phyloP scores from a whole-genome alignment of 2,113 vertebrate genomes.

The Pelodiscus sinensis region DNA sequence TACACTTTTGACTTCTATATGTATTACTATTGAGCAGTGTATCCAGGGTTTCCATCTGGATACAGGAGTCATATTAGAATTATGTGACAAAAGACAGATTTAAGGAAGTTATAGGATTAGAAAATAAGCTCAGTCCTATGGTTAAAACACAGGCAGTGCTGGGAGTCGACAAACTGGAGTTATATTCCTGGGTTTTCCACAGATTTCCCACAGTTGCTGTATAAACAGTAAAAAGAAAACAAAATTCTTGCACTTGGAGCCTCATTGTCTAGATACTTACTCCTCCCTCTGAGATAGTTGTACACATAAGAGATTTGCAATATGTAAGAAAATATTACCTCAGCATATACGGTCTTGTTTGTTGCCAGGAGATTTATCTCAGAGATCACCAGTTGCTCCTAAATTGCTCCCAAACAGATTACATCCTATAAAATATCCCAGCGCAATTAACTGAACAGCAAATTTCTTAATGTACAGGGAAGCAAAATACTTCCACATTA shows the following conservation, averaged over 20 bases:
- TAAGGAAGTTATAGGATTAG: fast-evolving
- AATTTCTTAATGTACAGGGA: fast-evolving
- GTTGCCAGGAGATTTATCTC: fast-evolving
- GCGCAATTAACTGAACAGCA: background rate
- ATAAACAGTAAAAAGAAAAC: fast-evolving
- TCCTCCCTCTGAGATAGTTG: background rate
- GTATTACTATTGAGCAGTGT: background rate
- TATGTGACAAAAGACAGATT: fast-evolving
- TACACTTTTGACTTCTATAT: background rate
- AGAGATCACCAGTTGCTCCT: background rate
- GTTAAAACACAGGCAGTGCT: background rate
- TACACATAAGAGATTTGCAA: background rate
- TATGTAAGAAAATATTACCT: fast-evolving
- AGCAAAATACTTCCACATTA: background rate
- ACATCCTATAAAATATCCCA: background rate
- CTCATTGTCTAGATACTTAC: background rate
- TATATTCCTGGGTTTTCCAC: background rate
- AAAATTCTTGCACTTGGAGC: fast-evolving
- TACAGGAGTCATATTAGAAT: background rate
- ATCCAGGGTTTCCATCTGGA: background rate
- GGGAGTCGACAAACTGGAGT: background rate
- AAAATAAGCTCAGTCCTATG: fast-evolving
- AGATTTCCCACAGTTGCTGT: background rate
- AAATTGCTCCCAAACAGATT: background rate
- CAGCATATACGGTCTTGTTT: fast-evolving